Percentiles rank a stretch among this genome's conserved stretches.
These are phyloP conservation scores for Psilopsiagon aurifrons DNA, from an alignment of 2,113 vertebrate genomes.

Conservation along the genomic window DNA sequence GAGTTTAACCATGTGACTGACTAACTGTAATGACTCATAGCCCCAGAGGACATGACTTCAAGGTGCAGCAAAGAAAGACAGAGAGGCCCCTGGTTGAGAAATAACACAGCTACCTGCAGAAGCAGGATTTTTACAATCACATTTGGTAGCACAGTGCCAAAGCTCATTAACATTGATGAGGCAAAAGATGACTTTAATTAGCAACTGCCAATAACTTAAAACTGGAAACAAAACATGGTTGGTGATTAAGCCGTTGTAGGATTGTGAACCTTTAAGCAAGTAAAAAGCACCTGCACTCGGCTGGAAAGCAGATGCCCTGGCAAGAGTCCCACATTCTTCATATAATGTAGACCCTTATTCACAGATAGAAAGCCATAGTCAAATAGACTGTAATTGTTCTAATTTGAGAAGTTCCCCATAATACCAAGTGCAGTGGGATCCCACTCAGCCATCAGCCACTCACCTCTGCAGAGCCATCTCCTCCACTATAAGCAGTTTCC, in stretches of 20 bases:
- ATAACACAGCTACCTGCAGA: not conserved
- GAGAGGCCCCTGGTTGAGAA: not conserved
- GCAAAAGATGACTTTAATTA: not conserved
- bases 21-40: constrained; percentile 11
- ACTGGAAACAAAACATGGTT: not conserved
- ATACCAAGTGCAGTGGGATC: not conserved
- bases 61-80: not conserved
- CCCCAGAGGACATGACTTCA: not conserved
- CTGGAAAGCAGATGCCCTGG: not conserved
- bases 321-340: not conserved
- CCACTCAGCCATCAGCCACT: not conserved
- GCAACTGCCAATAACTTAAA: not conserved
- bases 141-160: not conserved
- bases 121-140: not conserved
- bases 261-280: not conserved
- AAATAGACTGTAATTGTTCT: not conserved
- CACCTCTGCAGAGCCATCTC: not conserved
- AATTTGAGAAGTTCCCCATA: not conserved
- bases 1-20: not conserved
- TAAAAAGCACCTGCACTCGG: not conserved
- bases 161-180: not conserved
- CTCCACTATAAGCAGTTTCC: not conserved
- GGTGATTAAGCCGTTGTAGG: not conserved
- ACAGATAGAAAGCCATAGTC: not conserved
- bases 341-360: not conserved